A percentile compares a stretch with the other conserved stretches of the same genome.
Conservation (phyloP, 2,888 invertebrate genomes). For the Diadegma fenestrale region DNA sequence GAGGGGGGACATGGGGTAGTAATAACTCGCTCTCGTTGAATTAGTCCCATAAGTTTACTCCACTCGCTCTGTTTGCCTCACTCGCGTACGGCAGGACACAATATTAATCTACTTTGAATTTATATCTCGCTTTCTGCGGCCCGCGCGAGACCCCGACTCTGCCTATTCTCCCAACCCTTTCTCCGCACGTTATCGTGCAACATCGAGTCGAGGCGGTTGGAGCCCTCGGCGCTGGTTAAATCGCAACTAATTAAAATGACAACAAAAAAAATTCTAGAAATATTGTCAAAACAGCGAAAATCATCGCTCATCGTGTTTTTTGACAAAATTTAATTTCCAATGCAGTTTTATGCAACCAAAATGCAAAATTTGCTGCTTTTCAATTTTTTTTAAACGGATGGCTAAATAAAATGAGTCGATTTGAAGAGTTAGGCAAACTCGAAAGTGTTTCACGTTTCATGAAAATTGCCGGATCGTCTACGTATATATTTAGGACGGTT, state of each 20-base stretch:
- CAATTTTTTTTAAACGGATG: too few relatives aligned
- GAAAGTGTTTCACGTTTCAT: constrained; percentile 47
- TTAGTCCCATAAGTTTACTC: constrained; percentile 76
- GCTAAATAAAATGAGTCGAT: background rate
- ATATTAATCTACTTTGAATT: constrained; percentile 85
- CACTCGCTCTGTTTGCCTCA: constrained; percentile 42
- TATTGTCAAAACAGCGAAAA: too few relatives aligned
- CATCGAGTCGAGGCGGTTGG: constrained; percentile 30
- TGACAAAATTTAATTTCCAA: too few relatives aligned
- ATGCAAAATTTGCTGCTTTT: too few relatives aligned
- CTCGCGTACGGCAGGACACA: constrained; percentile 76
- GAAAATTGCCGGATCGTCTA: constrained; percentile 41
- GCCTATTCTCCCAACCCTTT: constrained; percentile 42
- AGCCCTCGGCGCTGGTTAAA: constrained; percentile 1
- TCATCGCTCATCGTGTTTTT: too few relatives aligned
- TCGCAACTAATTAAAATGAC: constrained; percentile 4
- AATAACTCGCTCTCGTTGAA: constrained; percentile 83
- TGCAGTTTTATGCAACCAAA: too few relatives aligned
- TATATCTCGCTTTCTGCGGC: constrained; percentile 74
- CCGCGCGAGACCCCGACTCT: constrained; percentile 32
- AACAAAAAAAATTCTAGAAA: too few relatives aligned
- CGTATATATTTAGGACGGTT: constrained; percentile 72
- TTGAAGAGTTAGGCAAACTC: background rate
- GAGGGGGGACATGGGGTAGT: constrained; percentile 76
- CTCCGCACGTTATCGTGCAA: constrained; percentile 45